phyloP scores from a whole-genome alignment of 2,888 invertebrate species.

The Anoplius nigerrimus region DNA sequence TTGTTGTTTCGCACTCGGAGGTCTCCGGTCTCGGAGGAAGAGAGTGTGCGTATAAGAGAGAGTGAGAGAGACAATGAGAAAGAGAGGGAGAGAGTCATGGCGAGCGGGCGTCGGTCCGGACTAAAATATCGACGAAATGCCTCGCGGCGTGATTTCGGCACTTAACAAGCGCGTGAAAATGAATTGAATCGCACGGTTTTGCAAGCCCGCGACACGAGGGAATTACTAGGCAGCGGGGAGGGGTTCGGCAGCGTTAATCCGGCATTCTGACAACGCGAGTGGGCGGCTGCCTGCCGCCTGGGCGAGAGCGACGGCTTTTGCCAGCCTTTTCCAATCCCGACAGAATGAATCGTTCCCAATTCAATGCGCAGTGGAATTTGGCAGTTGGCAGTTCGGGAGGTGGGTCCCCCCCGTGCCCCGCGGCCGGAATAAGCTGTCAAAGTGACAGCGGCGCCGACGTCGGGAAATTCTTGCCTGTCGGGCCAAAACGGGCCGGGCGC shows the following conservation, averaged over 20 bases:
- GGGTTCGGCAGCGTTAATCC: slow-evolving; percentile 63
- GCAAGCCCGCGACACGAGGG: slow-evolving; percentile 36
- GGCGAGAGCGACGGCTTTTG: background rate
- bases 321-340: slow-evolving; percentile 55
- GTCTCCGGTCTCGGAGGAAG: too few relatives aligned
- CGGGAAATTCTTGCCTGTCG: slow-evolving; percentile 42
- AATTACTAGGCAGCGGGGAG: slow-evolving; percentile 41
- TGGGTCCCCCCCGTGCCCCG: slow-evolving; percentile 13
- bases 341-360: slow-evolving; percentile 65
- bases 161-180: slow-evolving; percentile 37
- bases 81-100: too few relatives aligned
- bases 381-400: slow-evolving; percentile 54
- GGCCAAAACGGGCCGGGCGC: too few relatives aligned
- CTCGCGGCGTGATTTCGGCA: slow-evolving; percentile 33
- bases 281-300: slow-evolving; percentile 24
- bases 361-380: slow-evolving; percentile 67
- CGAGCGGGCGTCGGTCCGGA: too few relatives aligned
- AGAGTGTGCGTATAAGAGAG: too few relatives aligned
- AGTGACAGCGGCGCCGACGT: slow-evolving; percentile 4
- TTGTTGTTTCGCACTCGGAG: background rate
- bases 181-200: slow-evolving; percentile 54
- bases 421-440: slow-evolving; percentile 61
- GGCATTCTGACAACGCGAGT: slow-evolving; percentile 52
- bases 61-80: too few relatives aligned
- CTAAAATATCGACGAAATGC: background rate